Evolutionary conservation across 2,888 invertebrate genomes (phyloP).

Genomic region (Eretmocerus hayati): DNA sequence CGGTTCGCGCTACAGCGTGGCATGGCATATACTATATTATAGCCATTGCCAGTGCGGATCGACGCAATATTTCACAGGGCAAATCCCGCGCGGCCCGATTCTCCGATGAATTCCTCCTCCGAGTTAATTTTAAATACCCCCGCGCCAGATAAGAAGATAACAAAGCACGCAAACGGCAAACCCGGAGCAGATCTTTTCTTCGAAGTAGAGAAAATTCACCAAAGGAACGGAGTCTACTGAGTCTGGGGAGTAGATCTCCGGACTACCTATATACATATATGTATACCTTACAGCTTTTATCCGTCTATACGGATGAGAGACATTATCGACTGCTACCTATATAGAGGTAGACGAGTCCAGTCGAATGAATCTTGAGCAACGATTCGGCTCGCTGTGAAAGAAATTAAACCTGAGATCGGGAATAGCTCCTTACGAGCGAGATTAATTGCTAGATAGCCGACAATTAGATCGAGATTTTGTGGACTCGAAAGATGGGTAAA

Average conservation of each 20-base stretch:
- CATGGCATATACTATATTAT: too few relatives aligned
- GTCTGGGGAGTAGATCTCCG: too few relatives aligned
- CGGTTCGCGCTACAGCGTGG: not conserved
- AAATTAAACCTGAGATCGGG: constrained; percentile 10
- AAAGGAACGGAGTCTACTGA: too few relatives aligned
- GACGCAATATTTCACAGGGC: not conserved
- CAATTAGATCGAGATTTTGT: constrained; percentile 27
- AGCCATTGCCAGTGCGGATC: too few relatives aligned
- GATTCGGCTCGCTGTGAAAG: not conserved
- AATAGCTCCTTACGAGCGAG: constrained; percentile 17
- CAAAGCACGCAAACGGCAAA: too few relatives aligned
- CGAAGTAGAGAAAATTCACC: too few relatives aligned
- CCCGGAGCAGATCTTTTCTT: too few relatives aligned
- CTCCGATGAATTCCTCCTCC: constrained; percentile 9
- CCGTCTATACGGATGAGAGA: constrained; percentile 6
- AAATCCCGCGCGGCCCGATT: not conserved
- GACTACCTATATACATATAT: too few relatives aligned
- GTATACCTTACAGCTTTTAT: not conserved
- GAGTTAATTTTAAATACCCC: constrained; percentile 11
- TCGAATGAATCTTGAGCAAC: too few relatives aligned
- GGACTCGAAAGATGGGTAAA: not conserved
- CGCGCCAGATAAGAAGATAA: constrained; percentile 6
- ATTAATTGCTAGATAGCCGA: constrained; percentile 28
- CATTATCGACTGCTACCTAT: too few relatives aligned
- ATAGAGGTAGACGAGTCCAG: too few relatives aligned